phyloP scores from a whole-genome alignment of 2,888 invertebrate genomes.

The Nipponacmea schrenckii region DNA sequence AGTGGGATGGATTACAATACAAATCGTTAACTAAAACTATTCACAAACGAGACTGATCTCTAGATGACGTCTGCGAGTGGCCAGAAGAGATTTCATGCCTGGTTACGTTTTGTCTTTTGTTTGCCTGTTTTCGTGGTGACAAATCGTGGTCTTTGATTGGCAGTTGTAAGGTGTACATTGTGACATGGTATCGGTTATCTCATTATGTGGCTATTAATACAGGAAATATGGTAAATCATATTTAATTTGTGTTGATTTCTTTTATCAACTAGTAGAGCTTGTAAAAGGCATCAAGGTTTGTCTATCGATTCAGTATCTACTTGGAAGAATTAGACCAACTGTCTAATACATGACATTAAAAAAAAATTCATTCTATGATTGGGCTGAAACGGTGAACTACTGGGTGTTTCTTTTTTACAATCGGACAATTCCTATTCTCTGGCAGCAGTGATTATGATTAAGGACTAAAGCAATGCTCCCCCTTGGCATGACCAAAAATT shows the following conservation, averaged over 20 bases:
- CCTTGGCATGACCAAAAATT: too few relatives aligned
- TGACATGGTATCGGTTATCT: conserved; percentile 6
- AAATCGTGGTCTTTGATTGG: conserved; percentile 2
- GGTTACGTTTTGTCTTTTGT: not conserved
- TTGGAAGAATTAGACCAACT: too few relatives aligned
- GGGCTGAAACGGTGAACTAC: too few relatives aligned
- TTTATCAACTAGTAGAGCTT: not conserved
- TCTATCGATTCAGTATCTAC: too few relatives aligned
- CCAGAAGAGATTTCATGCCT: conserved; percentile 7
- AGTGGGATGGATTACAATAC: not conserved
- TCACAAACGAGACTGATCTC: not conserved
- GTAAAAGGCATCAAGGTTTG: too few relatives aligned
- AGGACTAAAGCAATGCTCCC: too few relatives aligned
- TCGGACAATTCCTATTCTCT: too few relatives aligned
- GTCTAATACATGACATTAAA: too few relatives aligned
- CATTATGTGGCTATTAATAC: not conserved
- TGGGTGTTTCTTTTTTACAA: too few relatives aligned
- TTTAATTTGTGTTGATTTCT: conserved; percentile 2
- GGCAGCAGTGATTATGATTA: too few relatives aligned
- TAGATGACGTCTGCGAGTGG: not conserved
- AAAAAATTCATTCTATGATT: too few relatives aligned
- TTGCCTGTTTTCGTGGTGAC: not conserved
- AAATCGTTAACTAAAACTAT: not conserved
- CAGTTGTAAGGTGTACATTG: not conserved
- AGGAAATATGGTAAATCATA: conserved; percentile 1